phyloP scores from a whole-genome alignment of 2,888 invertebrate genomes.

The Tetanocera ferruginea region DNA sequence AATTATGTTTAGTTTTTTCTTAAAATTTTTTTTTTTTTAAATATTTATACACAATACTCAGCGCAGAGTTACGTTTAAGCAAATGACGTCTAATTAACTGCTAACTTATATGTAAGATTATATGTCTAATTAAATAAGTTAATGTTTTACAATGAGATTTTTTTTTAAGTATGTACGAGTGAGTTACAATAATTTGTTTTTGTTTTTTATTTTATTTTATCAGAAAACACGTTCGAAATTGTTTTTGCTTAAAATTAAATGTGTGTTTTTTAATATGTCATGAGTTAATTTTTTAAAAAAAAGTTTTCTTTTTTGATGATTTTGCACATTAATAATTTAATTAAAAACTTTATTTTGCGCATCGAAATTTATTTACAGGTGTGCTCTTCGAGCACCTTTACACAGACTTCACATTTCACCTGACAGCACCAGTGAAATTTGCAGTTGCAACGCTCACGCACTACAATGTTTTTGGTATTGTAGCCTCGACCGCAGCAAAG shows the following conservation, averaged over 20 bases:
- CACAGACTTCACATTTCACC: constrained; percentile 91
- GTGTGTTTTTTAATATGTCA: background rate
- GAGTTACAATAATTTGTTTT: too few species aligned
- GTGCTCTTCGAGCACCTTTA: constrained; percentile 81
- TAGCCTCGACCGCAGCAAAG: constrained; percentile 95
- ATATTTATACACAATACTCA: constrained; percentile 22
- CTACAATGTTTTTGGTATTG: constrained; percentile 84
- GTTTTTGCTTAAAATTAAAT: background rate
- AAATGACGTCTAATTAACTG: background rate
- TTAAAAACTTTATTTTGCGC: background rate
- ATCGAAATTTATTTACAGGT: constrained; percentile 81
- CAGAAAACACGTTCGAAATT: background rate
- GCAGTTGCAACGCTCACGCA: constrained; percentile 89
- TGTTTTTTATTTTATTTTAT: too few species aligned
- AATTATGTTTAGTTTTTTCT: background rate
- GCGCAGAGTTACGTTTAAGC: background rate
- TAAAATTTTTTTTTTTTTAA: background rate
- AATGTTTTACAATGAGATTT: background rate
- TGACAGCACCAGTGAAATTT: constrained; percentile 97
- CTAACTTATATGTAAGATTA: background rate
- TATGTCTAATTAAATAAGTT: constrained; percentile 2
- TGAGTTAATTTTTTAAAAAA: background rate
- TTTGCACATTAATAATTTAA: too few species aligned
- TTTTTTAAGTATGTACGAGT: background rate
- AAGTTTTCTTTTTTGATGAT: background rate